Conservation (phyloP, 2,888 invertebrate species). For the Papilio elwesi region DNA sequence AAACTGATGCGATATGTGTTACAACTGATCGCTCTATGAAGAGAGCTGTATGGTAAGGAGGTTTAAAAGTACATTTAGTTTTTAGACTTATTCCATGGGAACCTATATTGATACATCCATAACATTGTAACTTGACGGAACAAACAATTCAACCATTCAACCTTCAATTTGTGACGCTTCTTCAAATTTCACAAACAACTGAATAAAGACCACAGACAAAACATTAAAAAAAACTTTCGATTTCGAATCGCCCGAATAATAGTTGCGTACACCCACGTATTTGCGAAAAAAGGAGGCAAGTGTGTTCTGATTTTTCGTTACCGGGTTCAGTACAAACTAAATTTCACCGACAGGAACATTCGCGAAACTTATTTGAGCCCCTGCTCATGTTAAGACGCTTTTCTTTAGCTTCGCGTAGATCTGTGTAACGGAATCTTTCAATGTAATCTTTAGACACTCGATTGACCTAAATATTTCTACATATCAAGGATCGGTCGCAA, state of each 20-base stretch:
- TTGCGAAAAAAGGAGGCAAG: neutral
- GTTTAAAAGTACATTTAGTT: neutral
- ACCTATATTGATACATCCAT: neutral
- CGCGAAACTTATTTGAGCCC: no score
- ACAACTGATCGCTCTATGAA: no score
- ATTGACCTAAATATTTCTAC: no score
- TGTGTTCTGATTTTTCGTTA: neutral
- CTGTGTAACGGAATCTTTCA: no score
- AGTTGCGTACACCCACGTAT: slow-evolving; percentile 24
- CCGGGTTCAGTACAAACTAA: slow-evolving; percentile 19
- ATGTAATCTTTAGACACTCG: no score
- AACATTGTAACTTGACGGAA: neutral
- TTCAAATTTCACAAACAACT: slow-evolving; percentile 44
- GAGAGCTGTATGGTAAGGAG: no score
- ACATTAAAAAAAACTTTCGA: slow-evolving; percentile 48
- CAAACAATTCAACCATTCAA: slow-evolving; percentile 11
- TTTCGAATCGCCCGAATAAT: slow-evolving; percentile 39
- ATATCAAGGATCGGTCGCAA: no score
- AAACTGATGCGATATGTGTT: no score
- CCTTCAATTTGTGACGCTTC: slow-evolving; percentile 23
- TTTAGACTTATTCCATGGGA: neutral
- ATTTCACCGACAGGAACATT: neutral
- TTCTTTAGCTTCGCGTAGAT: no score
- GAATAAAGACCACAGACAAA: slow-evolving; percentile 46
- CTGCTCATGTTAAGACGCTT: no score